Evolutionary conservation across 1,140 invertebrate genomes (phyloP), one percentile per base, ranked within the genome.

Genomic region (Cepaea nemoralis): DNA sequence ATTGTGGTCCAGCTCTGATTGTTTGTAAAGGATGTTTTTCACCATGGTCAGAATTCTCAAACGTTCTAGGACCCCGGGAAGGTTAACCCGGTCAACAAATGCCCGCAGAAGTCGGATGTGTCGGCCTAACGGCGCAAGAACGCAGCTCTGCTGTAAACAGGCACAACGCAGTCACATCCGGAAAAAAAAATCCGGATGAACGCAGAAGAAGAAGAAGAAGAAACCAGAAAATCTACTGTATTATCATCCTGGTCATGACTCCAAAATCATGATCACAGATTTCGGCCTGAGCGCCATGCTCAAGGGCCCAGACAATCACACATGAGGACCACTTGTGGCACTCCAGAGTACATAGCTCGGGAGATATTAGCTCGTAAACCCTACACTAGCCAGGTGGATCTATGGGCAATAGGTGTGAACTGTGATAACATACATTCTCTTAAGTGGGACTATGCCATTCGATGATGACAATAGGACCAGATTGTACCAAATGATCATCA

Each of bases 371-470:
- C 97, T 8, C 97, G 99, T 93, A 96, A 92, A 82, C 91, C 92
- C 3, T 93, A 93, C 83, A 93, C 85, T 96, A 97, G 88, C 98
- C 98, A 91, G 83, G 98, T 99, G 87, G 98, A 99, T 91, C 95
- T 99, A 69, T 99, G 98, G 98, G 98, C 98, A 40, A 96, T 97
- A 74, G 98, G 98, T 55, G 98, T 99, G n/a, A n/a, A n/a, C n/a
- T n/a, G n/a, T n/a, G 10, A 99, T 99, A 85, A 93, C 98, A 0
- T 99, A 99, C 90, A 99, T 99, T 89, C 93, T 99, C 73, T 93
- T 99, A 0, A 99, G 97, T 92, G 98, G 98, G 50, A 92, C 92
- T 48, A 93, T 93, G 91, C 93, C 93, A n/a, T 93, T 93, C 87
- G 92, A 93, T 85, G 92, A 93, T 88, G 92, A 93, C 70, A 92